phyloP scores from a whole-genome alignment of 2,113 vertebrate genomes.

The Onychorhynchus coronatus region DNA sequence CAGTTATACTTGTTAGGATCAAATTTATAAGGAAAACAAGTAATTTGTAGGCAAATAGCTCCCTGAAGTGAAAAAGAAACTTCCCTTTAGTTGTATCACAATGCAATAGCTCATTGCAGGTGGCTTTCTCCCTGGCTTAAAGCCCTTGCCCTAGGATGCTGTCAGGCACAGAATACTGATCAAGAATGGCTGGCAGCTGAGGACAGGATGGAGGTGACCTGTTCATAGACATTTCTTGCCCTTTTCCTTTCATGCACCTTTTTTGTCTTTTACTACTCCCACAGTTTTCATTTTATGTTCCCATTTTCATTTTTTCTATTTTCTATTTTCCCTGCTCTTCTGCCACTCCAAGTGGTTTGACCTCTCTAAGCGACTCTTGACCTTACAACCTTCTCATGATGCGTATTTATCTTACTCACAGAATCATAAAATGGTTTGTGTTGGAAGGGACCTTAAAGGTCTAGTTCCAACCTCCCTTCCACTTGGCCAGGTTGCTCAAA shows the following conservation, averaged over 20 bases:
- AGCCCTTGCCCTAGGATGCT: neutral
- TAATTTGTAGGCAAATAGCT: neutral
- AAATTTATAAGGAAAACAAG: neutral
- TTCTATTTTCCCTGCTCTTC: neutral
- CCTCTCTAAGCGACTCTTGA: neutral
- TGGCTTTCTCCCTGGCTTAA: neutral
- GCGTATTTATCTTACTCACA: neutral
- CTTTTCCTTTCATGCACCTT: neutral
- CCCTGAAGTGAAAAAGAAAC: neutral
- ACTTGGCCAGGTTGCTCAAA: neutral
- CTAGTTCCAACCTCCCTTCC: neutral
- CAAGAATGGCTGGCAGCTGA: neutral
- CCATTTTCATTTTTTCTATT: neutral
- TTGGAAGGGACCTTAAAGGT: neutral
- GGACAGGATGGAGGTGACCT: neutral
- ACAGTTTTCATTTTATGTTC: neutral
- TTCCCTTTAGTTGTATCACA: neutral
- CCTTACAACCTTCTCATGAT: neutral
- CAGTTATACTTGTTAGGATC: neutral
- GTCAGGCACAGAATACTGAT: neutral
- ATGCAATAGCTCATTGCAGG: neutral
- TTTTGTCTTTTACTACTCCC: neutral
- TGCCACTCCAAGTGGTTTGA: neutral
- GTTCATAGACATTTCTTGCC: neutral
- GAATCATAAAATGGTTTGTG: neutral